Evolutionary conservation across 1,140 invertebrate species (phyloP).

Genomic region (Xylocopa sonorina): DNA sequence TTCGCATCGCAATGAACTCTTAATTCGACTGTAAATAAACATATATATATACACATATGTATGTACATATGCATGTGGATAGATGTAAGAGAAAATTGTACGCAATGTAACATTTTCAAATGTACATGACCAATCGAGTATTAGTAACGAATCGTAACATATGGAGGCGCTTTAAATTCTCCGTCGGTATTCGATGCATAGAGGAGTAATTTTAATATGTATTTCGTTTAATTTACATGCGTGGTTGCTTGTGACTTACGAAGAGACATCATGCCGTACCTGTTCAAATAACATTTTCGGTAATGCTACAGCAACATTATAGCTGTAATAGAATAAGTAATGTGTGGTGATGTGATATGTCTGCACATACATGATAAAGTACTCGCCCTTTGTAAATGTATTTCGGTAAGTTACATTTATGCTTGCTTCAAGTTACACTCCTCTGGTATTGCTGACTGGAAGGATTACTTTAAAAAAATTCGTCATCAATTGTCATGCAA

Average conservation of each 20-base stretch:
- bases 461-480: conserved; percentile 39
- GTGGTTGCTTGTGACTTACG: conserved; percentile 53
- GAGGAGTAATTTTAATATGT: conserved; percentile 24
- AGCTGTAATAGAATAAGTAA: conserved; percentile 44
- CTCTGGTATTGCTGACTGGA: conserved; percentile 15
- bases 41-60: too few species aligned
- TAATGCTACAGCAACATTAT: conserved; percentile 36
- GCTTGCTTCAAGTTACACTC: conserved; percentile 5
- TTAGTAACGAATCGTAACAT: conserved; percentile 27
- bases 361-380: conserved; percentile 52
- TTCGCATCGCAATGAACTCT: neutral
- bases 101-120: conserved; percentile 24
- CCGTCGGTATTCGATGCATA: conserved; percentile 34
- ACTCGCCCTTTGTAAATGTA: conserved; percentile 71
- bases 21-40: too few species aligned
- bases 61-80: too few species aligned
- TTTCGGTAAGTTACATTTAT: conserved; percentile 68
- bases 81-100: neutral
- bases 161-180: conserved; percentile 44
- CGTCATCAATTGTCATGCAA: conserved; percentile 46
- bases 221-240: conserved; percentile 55
- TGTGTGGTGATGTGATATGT: conserved; percentile 64
- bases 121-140: conserved; percentile 2
- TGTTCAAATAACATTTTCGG: conserved; percentile 52
- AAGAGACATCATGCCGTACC: conserved; percentile 47